These are phyloP conservation scores for Ferrisia virgata DNA, from an alignment of 2,888 invertebrate species.

Conservation along the genomic window DNA sequence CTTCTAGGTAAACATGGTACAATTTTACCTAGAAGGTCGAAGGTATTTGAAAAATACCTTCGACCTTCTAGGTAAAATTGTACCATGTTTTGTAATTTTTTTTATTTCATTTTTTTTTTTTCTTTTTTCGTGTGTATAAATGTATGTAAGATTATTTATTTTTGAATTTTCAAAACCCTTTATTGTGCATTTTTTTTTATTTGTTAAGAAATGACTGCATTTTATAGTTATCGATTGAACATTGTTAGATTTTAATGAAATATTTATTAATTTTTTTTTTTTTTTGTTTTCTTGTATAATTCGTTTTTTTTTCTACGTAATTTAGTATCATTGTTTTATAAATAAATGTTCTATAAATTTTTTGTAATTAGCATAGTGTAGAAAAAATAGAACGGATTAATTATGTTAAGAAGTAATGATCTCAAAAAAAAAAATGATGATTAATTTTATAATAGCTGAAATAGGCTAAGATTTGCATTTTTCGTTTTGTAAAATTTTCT, in stretches of 20 bases:
- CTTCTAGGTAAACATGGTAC: too few species aligned
- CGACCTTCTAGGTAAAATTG: background rate
- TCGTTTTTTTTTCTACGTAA: background rate
- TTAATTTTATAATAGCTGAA: conserved; percentile 21
- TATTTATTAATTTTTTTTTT: conserved; percentile 3
- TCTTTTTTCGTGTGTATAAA: background rate
- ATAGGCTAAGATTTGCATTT: conserved; percentile 30
- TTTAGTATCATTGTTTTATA: background rate
- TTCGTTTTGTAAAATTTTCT: background rate
- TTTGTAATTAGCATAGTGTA: background rate
- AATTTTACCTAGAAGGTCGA: too few species aligned
- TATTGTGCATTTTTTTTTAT: conserved; percentile 25
- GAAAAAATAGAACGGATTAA: background rate
- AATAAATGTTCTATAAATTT: background rate
- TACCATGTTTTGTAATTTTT: conserved; percentile 16
- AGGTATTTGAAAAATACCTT: background rate
- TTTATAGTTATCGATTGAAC: background rate
- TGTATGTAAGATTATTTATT: background rate
- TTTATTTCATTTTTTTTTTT: background rate
- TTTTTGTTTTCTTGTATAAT: conserved; percentile 2
- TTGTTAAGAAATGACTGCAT: conserved; percentile 29
- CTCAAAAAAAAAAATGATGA: conserved; percentile 16
- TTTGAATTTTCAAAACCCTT: background rate
- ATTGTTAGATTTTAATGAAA: background rate
- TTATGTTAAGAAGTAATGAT: conserved; percentile 19